Conservation (phyloP, 1,140 invertebrate genomes). For the Drosophila ohnishii region DNA sequence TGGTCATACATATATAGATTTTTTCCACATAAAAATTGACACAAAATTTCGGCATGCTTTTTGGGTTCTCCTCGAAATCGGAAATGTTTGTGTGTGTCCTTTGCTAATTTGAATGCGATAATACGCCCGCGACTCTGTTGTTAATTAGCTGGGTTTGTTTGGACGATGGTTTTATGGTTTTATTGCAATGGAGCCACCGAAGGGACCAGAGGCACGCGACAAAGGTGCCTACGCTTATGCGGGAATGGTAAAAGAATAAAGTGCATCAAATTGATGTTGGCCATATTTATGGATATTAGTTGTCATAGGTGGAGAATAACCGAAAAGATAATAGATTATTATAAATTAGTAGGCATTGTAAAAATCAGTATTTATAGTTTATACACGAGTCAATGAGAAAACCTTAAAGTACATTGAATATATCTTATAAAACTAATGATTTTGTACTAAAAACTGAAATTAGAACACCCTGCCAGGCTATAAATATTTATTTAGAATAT, state of each 20-base stretch:
- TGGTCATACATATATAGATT: constrained; percentile 17
- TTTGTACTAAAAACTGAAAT: neutral
- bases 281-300: constrained; percentile 9
- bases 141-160: constrained; percentile 75
- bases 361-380: neutral
- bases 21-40: constrained; percentile 46
- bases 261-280: constrained; percentile 20
- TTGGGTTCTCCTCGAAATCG: constrained; percentile 12
- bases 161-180: constrained; percentile 52
- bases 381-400: neutral
- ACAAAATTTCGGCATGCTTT: constrained; percentile 37
- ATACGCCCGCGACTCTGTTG: constrained; percentile 67
- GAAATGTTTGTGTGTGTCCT: constrained; percentile 36
- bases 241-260: constrained; percentile 28
- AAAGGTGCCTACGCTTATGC: constrained; percentile 38
- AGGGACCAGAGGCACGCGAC: constrained; percentile 48
- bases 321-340: neutral
- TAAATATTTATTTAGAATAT: neutral
- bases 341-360: neutral
- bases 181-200: constrained; percentile 18
- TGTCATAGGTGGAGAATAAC: neutral
- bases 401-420: neutral
- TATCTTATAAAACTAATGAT: too few species aligned
- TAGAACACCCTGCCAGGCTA: too few species aligned
- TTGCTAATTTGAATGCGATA: constrained; percentile 71